Evolutionary conservation across 2,888 invertebrate genomes (phyloP), one percentile per base, ranked within the genome.

Genomic region (Blomia tropicalis): DNA sequence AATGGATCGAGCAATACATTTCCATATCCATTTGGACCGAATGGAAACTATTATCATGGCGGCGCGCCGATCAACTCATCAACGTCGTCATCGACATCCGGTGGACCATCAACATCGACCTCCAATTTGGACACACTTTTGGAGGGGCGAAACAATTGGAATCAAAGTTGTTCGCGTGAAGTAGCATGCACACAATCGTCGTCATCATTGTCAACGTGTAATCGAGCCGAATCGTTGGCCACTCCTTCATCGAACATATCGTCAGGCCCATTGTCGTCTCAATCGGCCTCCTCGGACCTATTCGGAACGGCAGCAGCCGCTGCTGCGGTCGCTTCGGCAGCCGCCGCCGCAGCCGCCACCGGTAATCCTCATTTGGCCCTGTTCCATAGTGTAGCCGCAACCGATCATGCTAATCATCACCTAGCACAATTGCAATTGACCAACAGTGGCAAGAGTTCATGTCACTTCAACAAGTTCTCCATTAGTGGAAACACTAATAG

Each of bases 311-410:
- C 51, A 11, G 51, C 51, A 47, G 51, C 51, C 23, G 51, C 51
- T 7, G 51, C 51, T 25, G 51, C 51, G 7, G 51, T 47, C 7
- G 51, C n/a, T n/a, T n/a, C n/a, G n/a, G 51, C 51, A 19, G 51
- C 51, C 14, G 51, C 51, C 14, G 51, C n/a, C 7, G 51, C n/a
- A 7, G 51, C 22, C 51, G 51, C 51, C 51, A 47, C 7, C 51
- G 22, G 51, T 47, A 47, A 47, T 47, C 51, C 51, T 22, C 51
- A 47, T 27, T n/a, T 47, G 51, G 51, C 51, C 7, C 51, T 47
- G 23, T 47, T 47, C 22, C 51, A 47, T n/a, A 47, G 51, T 47
- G 51, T 47, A n/a, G 51, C 51, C 7, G 51, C 51, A 22, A 27
- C 23, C 14, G 51, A 47, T 47, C 51, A 47, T 11, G 27, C 51